Base-by-base conservation (phyloP, 2,888 invertebrate genomes). In the Formica aserva region DNA sequence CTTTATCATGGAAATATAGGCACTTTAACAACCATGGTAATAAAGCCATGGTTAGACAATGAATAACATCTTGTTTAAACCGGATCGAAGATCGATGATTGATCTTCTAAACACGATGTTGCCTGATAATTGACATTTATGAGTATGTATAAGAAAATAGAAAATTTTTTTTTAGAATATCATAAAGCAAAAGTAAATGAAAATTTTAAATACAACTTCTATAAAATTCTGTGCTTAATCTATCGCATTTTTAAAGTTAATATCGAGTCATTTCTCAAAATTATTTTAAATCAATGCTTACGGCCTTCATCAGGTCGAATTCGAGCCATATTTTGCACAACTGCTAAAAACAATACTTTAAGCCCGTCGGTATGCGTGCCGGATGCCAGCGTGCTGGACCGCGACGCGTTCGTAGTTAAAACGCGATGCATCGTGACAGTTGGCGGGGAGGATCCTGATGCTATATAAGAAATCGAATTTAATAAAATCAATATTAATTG, bases 401-500 rank as follows among this genome's bases (percentile, higher is more conserved):
- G 74, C 84, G 55, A 48, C 8, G n/a, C 78, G 57, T 63, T 69
- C 67, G 60, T 72, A 38, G 66, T 82, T 82, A 84, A 77, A 76
- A 57, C 41, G 62, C 65, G 69, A 57, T 62, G 22, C 57, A 29
- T 60, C 76, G 83, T 84, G 78, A 84, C 82, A 85, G 85, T 85
- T 86, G 85, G 83, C 29, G 85, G 52, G 69, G 13, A 52, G 48
- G 52, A 52, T 18, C 13, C 18, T 9, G 57, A 32, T 55, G 67
- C 29, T 26, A 66, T 83, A 66, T 90, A 93, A 92, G 91, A 93
- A 90, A 89, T 89, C 85, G 86, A 87, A 92, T 92, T 94, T 94
- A 94, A 94, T 94, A 93, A 94, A 94, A 94, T 94, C 93, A 93
- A 94, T 94, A 94, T 94, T 94, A 94, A 94, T 94, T 94, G 92